These are phyloP conservation scores for Congeria kusceri DNA, from an alignment of 2,888 invertebrate genomes.

Conservation along the genomic window DNA sequence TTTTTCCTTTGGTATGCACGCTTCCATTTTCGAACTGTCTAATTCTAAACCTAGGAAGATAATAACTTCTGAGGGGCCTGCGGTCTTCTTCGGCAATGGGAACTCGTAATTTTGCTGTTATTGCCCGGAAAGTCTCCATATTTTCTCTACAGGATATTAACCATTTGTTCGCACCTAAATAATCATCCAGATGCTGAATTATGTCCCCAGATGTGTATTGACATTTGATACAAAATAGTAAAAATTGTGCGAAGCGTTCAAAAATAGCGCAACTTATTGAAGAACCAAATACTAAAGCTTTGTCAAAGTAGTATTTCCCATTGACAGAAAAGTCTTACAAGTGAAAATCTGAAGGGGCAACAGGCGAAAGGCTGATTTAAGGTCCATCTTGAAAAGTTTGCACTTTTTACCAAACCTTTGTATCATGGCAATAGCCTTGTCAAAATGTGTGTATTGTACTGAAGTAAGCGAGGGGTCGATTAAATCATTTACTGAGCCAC, in stretches of 20 bases:
- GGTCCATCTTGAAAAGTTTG: slow-evolving; percentile 17
- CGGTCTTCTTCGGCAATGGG: slow-evolving; percentile 25
- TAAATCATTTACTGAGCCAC: slow-evolving; percentile 37
- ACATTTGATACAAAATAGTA: neutral
- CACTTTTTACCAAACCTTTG: slow-evolving; percentile 21
- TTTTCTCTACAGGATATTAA: neutral
- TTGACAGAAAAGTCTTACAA: slow-evolving; percentile 14
- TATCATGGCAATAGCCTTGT: slow-evolving; percentile 7
- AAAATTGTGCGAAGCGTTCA: slow-evolving; percentile 21
- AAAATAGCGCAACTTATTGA: no score
- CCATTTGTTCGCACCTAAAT: slow-evolving; percentile 8
- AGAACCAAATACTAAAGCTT: slow-evolving; percentile 14
- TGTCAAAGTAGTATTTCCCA: slow-evolving; percentile 15
- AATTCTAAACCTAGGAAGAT: neutral
- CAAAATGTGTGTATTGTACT: slow-evolving; percentile 13
- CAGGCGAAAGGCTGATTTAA: slow-evolving; percentile 16
- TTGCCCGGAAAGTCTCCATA: neutral
- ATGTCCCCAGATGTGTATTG: neutral
- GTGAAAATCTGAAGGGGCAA: slow-evolving; percentile 14
- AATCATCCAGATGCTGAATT: slow-evolving; percentile 26
- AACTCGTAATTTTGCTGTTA: slow-evolving; percentile 9
- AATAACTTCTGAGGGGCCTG: slow-evolving; percentile 2
- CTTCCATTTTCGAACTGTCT: slow-evolving; percentile 7
- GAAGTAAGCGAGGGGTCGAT: neutral
- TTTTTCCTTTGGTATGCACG: slow-evolving; percentile 10